phyloP scores from a whole-genome alignment of 2,113 vertebrate species.

The Falco punctatus region DNA sequence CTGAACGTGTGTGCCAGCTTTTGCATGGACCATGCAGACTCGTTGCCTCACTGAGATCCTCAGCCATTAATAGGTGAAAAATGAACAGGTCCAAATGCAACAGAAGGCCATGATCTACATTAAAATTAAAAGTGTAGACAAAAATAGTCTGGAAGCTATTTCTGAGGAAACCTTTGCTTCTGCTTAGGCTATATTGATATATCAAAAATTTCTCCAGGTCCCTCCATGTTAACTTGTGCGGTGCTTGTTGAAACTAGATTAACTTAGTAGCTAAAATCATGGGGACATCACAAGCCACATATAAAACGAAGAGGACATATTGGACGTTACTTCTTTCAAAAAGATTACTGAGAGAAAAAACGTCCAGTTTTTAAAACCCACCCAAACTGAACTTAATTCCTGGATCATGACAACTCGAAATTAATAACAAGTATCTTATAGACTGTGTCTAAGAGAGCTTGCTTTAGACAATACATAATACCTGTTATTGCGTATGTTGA shows the following conservation, averaged over 20 bases:
- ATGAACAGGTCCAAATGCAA: background rate
- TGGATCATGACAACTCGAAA: background rate
- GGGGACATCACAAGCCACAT: background rate
- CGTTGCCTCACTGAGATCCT: background rate
- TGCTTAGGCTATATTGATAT: background rate
- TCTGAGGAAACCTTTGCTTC: background rate
- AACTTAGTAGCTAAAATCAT: background rate
- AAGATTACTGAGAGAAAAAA: background rate
- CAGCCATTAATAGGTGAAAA: background rate
- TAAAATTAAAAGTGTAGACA: background rate
- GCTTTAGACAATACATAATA: background rate
- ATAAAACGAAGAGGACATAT: background rate
- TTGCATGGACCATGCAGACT: accelerated
- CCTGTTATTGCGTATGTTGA: background rate
- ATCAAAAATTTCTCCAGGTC: background rate
- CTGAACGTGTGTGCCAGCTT: background rate
- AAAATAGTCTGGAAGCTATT: background rate
- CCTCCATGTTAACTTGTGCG: background rate
- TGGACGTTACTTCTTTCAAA: background rate
- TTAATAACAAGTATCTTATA: background rate
- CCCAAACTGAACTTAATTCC: background rate
- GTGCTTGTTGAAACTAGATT: background rate
- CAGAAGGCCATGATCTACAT: background rate
- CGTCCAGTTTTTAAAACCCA: background rate
- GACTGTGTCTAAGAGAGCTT: background rate